Conservation (phyloP, 2,888 invertebrate genomes). For the Acrocyrtus sp. region DNA sequence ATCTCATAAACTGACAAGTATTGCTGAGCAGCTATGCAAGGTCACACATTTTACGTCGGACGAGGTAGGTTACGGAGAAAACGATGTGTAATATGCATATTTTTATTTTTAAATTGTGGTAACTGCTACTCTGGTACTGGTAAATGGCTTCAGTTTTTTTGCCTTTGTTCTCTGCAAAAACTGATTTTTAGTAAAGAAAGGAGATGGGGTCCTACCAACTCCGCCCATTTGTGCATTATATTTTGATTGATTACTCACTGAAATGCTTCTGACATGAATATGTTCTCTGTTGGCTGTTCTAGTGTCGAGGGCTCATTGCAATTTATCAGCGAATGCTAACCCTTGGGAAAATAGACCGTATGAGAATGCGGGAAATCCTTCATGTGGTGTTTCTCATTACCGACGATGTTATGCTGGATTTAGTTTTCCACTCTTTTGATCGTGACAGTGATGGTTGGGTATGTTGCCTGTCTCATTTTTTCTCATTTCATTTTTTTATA, state of each 20-base stretch:
- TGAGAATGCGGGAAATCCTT: conserved; percentile 43
- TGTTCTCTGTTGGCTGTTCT: background rate
- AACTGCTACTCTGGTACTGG: background rate
- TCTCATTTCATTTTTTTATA: background rate
- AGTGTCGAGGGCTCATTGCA: conserved; percentile 20
- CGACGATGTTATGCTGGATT: conserved; percentile 40
- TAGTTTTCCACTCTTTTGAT: conserved; percentile 34
- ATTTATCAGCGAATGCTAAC: conserved; percentile 27
- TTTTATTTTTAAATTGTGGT: background rate
- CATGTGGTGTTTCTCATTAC: conserved; percentile 37
- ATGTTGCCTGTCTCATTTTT: background rate
- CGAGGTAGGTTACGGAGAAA: conserved; percentile 3
- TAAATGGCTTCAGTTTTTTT: no score
- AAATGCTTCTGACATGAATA: no score
- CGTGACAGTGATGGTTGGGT: conserved; percentile 30
- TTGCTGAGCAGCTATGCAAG: conserved; percentile 20
- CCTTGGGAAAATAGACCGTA: conserved; percentile 31
- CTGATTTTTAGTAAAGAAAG: no score
- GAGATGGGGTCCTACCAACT: no score
- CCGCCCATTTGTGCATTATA: no score
- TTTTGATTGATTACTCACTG: conserved; percentile 14
- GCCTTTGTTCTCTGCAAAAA: no score
- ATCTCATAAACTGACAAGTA: conserved; percentile 20
- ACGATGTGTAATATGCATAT: background rate
- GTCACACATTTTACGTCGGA: conserved; percentile 22